A percentile compares a stretch with the other conserved stretches of the same genome.
phyloP scores from a whole-genome alignment of 2,797 vertebrate species.

The Semaprochilodus insignis region DNA sequence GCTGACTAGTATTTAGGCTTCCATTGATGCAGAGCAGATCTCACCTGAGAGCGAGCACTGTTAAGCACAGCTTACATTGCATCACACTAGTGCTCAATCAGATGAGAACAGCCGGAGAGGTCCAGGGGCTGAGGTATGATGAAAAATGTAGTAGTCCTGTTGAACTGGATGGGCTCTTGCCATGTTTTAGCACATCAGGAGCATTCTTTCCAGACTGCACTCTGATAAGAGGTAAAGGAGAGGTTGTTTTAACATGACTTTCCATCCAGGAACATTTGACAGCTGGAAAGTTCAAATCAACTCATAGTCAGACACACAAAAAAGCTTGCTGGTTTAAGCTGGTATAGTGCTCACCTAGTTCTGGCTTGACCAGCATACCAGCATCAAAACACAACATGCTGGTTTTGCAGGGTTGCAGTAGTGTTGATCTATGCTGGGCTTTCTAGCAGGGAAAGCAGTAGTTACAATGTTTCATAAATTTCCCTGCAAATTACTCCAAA shows the following conservation, averaged over 20 bases:
- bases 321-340: no score
- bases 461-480: background rate
- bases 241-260: background rate
- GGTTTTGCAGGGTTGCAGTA: no score
- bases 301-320: background rate
- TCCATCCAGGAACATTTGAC: background rate
- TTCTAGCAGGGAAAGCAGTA: background rate
- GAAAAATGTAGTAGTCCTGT: slow-evolving; percentile 37
- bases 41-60: slow-evolving; percentile 26
- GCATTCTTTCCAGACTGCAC: slow-evolving; percentile 9
- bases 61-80: slow-evolving; percentile 41
- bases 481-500: background rate
- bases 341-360: no score
- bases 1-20: slow-evolving; percentile 70
- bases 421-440: no score
- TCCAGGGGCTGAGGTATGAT: slow-evolving; percentile 31
- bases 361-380: no score
- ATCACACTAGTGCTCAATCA: background rate
- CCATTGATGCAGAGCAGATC: slow-evolving; percentile 39
- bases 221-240: background rate
- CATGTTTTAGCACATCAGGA: slow-evolving; percentile 32
- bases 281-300: background rate
- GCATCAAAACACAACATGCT: no score
- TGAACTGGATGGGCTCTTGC: slow-evolving; percentile 8
- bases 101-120: slow-evolving; percentile 31